A percentile compares a stretch with the other conserved stretches of the same genome.
These are phyloP conservation scores for Ruditapes philippinarum DNA, from an alignment of 1,140 invertebrate species.

Conservation along the genomic window DNA sequence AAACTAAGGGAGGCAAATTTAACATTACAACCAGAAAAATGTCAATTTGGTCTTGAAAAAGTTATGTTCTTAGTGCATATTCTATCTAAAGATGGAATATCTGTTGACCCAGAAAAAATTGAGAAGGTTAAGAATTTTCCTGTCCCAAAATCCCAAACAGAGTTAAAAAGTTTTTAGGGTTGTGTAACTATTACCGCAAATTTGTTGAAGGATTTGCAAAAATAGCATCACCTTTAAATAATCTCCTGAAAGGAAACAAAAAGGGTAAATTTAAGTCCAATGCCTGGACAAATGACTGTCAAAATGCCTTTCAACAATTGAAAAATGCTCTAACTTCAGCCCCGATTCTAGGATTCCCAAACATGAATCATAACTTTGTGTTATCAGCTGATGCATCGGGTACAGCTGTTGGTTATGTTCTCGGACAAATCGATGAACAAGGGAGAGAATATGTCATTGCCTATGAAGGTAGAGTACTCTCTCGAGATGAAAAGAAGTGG, in stretches of 20 bases:
- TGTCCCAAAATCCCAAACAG: constrained; percentile 77
- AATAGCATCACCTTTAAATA: constrained; percentile 82
- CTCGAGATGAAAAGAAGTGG: constrained; percentile 75
- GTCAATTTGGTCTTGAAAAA: constrained; percentile 64
- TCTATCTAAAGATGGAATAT: constrained; percentile 67
- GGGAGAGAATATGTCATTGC: constrained; percentile 67
- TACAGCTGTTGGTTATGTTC: constrained; percentile 61
- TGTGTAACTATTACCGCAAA: constrained; percentile 85
- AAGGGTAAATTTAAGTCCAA: constrained; percentile 80
- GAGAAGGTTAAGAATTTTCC: constrained; percentile 67
- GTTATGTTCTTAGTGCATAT: constrained; percentile 74
- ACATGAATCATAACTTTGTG: constrained; percentile 69
- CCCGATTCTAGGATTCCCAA: constrained; percentile 71
- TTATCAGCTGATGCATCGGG: constrained; percentile 72
- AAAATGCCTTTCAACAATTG: constrained; percentile 71
- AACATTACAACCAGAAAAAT: constrained; percentile 72
- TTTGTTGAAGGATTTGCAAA: constrained; percentile 83
- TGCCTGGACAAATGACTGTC: constrained; percentile 67
- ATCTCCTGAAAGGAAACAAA: constrained; percentile 75
- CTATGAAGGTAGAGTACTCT: constrained; percentile 81
- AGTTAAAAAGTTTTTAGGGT: constrained; percentile 87
- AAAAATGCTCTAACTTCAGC: constrained; percentile 68
- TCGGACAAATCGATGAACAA: constrained; percentile 68
- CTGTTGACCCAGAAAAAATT: constrained; percentile 58
- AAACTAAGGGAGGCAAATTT: constrained; percentile 64